Base-by-base conservation (phyloP, 2,797 vertebrate species). In the Parambassis ranga region DNA sequence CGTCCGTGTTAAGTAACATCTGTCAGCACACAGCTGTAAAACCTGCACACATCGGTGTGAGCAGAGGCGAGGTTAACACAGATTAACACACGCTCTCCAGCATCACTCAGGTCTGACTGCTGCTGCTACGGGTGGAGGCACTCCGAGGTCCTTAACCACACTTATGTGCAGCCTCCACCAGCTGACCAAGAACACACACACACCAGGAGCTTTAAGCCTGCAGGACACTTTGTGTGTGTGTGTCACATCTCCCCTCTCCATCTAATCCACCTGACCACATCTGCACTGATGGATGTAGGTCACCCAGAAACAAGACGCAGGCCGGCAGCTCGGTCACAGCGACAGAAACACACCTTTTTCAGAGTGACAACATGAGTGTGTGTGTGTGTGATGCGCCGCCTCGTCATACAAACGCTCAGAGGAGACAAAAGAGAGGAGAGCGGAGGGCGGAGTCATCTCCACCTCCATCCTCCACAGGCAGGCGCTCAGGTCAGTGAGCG, bases 201-300 rank as follows among this genome's bases (percentile, higher is more conserved):
- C 33, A 6, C 47, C n/a, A n/a, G n/a, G n/a, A n/a, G n/a, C n/a
- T n/a, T n/a, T n/a, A n/a, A n/a, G n/a, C n/a, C n/a, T n/a, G n/a
- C n/a, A n/a, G n/a, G n/a, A n/a, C n/a, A n/a, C n/a, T n/a, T n/a
- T n/a, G n/a, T n/a, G n/a, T n/a, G n/a, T n/a, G n/a, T n/a, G n/a
- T n/a, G n/a, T n/a, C n/a, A n/a, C n/a, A n/a, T n/a, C n/a, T 39
- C 65, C 42, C 20, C 36, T 31, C 43, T 68, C 38, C n/a, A 7
- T 55, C 60, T 75, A 72, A 81, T 84, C 84, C 79, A 81, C 67
- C 71, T 77, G 77, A 69, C 58, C 50, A 27, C 79, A 57, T 63
- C 57, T 65, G 38, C 27, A 23, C 52, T 14, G 68, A 74, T 28
- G 15, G 78, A 75, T 71, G 75, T 62, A 65, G 67, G 70, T 52